Base-by-base conservation (phyloP, 2,113 vertebrate genomes). In the Pangasianodon gigas region DNA sequence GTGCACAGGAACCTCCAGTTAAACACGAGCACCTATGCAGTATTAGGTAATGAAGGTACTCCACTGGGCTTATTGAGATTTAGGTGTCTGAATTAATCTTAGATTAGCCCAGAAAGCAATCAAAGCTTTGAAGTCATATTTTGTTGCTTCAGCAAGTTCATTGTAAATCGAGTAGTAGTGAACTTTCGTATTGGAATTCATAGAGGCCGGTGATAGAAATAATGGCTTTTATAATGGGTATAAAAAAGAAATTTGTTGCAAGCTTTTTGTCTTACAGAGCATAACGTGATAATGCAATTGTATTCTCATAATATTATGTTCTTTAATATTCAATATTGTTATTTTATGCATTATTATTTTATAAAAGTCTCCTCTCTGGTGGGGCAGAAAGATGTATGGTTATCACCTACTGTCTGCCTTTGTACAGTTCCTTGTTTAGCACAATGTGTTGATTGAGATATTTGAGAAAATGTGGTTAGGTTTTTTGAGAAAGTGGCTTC, bases 341-440 rank as follows among this genome's bases (percentile, higher is more conserved):
- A 9, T 21, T 56, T 18, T 56, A 56, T 1, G 0, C 5, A 14
- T 13, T 48, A 10, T 77, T 87, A n/a, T 85, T 67, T n/a, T 51
- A 29, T 46, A 1, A 56, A 16, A 16, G 74, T 21, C 86, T 94
- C 90, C 93, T 91, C 5, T 90, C 90, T 71, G 93, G 88, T 90
- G 86, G 88, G 90, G 91, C 77, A 93, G 91, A 93, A 90, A 94
- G 92, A 87, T 92, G 92, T 89, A 52, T 91, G 65, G 60, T 91
- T 91, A 91, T 92, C 91, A 92, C 90, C 89, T 91, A 93, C 91
- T 92, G 92, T 91, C 91, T 93, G 91, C 91, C 94, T 96, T 96
- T 96, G 95, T 95, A 89, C 48, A 37, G 8, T 52, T 21, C 56
- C 29, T 56, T 60, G n/a, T 84, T 84, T 77, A 79, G 60, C 51